A percentile compares a stretch with the other conserved stretches of the same genome.
These are phyloP conservation scores for Drosophila aldrichi DNA, from an alignment of 2,888 invertebrate genomes.

Conservation along the genomic window DNA sequence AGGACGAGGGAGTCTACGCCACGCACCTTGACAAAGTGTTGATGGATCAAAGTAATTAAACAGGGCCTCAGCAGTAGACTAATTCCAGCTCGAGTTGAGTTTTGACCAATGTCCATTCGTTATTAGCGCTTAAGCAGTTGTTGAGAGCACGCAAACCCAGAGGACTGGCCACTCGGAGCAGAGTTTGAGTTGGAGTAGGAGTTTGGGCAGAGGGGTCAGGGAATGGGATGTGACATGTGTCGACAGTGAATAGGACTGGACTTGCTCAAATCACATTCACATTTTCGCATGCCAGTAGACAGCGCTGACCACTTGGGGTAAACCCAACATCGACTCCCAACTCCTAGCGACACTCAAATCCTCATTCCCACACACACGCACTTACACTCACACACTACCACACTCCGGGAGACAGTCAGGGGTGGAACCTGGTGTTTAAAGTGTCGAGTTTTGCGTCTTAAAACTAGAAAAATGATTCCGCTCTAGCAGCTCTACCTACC, in stretches of 20 bases:
- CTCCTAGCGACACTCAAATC: conserved; percentile 8
- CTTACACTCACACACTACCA: background rate
- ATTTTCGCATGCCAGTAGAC: conserved; percentile 58
- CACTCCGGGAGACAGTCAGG: conserved; percentile 20
- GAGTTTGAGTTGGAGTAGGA: background rate
- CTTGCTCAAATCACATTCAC: conserved; percentile 64
- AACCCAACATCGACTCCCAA: background rate
- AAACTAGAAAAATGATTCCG: conserved; percentile 67
- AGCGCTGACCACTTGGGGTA: conserved; percentile 44
- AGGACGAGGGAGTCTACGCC: conserved; percentile 32
- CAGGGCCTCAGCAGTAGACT: conserved; percentile 77
- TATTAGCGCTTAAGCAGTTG: conserved; percentile 77
- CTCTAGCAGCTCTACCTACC: conserved; percentile 51
- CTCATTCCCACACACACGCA: conserved; percentile 10
- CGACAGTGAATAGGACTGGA: conserved; percentile 26
- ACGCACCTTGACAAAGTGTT: conserved; percentile 83
- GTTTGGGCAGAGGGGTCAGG: background rate
- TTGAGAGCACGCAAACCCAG: conserved; percentile 57
- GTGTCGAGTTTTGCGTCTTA: conserved; percentile 75
- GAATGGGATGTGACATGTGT: conserved; percentile 62
- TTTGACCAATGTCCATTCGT: conserved; percentile 84
- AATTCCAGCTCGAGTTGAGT: conserved; percentile 75
- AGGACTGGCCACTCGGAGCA: background rate
- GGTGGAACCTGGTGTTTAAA: conserved; percentile 71
- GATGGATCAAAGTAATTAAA: conserved; percentile 84